Evolutionary conservation across 2,888 invertebrate species (phyloP).

Genomic region (Mimachlamys varia): DNA sequence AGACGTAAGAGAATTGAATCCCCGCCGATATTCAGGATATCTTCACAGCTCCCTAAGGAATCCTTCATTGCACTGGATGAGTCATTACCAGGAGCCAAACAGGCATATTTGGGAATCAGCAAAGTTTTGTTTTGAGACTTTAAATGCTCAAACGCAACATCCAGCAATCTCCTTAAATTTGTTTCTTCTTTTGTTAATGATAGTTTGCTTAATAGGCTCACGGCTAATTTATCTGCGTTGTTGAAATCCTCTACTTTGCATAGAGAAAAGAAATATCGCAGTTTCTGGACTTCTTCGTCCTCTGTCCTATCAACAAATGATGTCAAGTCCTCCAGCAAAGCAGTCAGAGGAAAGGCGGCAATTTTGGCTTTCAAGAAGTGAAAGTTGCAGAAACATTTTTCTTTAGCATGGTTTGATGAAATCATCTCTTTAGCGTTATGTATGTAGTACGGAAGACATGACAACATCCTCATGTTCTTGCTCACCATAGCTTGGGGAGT

Average conservation of each 20-base stretch:
- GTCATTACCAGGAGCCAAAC: constrained; percentile 64
- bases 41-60: constrained; percentile 50
- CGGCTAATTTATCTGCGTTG: constrained; percentile 61
- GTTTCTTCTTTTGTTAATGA: constrained; percentile 49
- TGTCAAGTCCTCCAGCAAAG: constrained; percentile 88
- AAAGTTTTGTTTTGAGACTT: constrained; percentile 54
- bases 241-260: constrained; percentile 56
- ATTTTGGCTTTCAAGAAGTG: constrained; percentile 68
- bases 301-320: constrained; percentile 91
- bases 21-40: constrained; percentile 50
- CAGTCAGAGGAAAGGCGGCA: constrained; percentile 80
- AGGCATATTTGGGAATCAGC: constrained; percentile 68
- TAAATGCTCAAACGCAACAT: constrained; percentile 59
- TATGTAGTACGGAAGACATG: constrained; percentile 70
- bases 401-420: constrained; percentile 59
- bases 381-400: constrained; percentile 69
- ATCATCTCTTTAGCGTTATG: constrained; percentile 56
- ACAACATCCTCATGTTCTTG: constrained; percentile 69
- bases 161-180: constrained; percentile 58
- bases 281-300: constrained; percentile 89
- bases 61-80: constrained; percentile 55
- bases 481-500: constrained; percentile 67
- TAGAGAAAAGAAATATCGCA: constrained; percentile 61
- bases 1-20: constrained; percentile 54
- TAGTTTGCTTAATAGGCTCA: constrained; percentile 64